Percentiles rank a stretch among this genome's conserved stretches.
These are phyloP conservation scores for Charina bottae DNA, from an alignment of 2,113 vertebrate genomes.

Conservation along the genomic window DNA sequence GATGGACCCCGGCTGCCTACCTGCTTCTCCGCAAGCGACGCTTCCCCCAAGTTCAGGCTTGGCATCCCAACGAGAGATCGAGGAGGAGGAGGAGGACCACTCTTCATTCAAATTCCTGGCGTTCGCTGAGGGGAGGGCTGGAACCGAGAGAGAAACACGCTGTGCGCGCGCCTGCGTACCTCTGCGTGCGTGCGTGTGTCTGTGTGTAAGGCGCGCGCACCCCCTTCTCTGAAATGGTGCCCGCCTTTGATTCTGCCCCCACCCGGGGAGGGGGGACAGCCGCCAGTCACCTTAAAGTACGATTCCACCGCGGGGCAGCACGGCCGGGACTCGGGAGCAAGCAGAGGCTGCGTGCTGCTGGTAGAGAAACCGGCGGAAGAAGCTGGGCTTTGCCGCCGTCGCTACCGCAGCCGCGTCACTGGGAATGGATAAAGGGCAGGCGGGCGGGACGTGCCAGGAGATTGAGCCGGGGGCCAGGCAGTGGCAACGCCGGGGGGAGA, in stretches of 20 bases:
- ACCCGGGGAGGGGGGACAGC: neutral
- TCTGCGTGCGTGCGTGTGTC: slow-evolving; percentile 17
- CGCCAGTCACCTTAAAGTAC: neutral
- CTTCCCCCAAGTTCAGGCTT: slow-evolving; percentile 11
- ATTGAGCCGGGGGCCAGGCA: slow-evolving; percentile 20
- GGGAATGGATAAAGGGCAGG: slow-evolving; percentile 41
- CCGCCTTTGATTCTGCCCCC: neutral
- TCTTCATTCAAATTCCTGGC: slow-evolving; percentile 37
- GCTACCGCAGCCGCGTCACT: slow-evolving; percentile 65
- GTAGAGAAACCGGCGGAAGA: neutral
- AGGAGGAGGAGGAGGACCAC: slow-evolving; percentile 5
- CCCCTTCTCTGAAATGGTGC: slow-evolving; percentile 32
- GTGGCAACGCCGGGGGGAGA: slow-evolving; percentile 26
- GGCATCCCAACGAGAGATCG: slow-evolving; percentile 28
- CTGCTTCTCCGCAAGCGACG: slow-evolving; percentile 7
- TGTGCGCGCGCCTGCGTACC: slow-evolving; percentile 14
- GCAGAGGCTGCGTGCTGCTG: slow-evolving; percentile 47
- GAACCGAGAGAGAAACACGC: slow-evolving; percentile 41
- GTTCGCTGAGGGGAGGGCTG: slow-evolving; percentile 15
- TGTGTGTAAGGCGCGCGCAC: slow-evolving; percentile 11
- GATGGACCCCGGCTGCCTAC: neutral
- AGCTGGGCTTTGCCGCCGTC: slow-evolving; percentile 60
- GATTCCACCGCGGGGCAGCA: slow-evolving; percentile 20
- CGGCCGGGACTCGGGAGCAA: slow-evolving; percentile 33
- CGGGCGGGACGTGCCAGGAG: neutral